Percentiles rank a stretch among this genome's conserved stretches.
Conservation (phyloP, 2,888 invertebrate species). For the Parnassius smintheus region DNA sequence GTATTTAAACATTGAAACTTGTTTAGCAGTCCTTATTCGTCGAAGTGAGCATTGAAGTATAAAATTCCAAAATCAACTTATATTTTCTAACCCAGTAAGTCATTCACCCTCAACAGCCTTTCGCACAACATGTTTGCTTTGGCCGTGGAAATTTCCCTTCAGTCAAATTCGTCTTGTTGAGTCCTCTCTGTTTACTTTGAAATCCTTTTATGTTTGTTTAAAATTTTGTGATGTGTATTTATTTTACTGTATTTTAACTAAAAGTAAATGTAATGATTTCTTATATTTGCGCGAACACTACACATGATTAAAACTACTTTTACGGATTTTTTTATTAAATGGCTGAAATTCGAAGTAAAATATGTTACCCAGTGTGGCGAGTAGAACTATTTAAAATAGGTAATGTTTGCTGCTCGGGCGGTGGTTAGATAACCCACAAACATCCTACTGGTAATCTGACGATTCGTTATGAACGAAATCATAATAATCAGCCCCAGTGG, state of each 20-base stretch:
- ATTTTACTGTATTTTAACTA: constrained; percentile 12
- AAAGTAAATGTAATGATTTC: too few relatives aligned
- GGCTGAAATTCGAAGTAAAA: too few relatives aligned
- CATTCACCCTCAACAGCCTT: constrained; percentile 66
- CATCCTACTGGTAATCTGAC: too few relatives aligned
- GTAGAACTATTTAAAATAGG: too few relatives aligned
- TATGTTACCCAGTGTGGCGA: too few relatives aligned
- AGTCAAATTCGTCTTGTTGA: constrained; percentile 71
- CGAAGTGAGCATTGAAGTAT: constrained; percentile 63
- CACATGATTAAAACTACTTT: too few relatives aligned
- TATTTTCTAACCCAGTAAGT: constrained; percentile 75
- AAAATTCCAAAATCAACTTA: constrained; percentile 80
- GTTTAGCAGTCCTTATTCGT: constrained; percentile 42
- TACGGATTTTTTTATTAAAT: too few relatives aligned
- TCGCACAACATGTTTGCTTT: constrained; percentile 66
- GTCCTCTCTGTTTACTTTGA: constrained; percentile 69
- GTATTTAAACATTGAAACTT: constrained; percentile 31
- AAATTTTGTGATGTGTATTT: constrained; percentile 48
- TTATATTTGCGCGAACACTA: too few relatives aligned
- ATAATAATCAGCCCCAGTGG: too few relatives aligned
- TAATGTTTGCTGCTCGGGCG: too few relatives aligned
- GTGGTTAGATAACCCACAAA: too few relatives aligned
- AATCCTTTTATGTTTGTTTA: constrained; percentile 63
- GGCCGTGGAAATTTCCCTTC: constrained; percentile 67
- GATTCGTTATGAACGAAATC: too few relatives aligned